Percentiles rank a stretch among this genome's conserved stretches.
phyloP scores from a whole-genome alignment of 2,113 vertebrate species.

The Ariopsis seemanni region DNA sequence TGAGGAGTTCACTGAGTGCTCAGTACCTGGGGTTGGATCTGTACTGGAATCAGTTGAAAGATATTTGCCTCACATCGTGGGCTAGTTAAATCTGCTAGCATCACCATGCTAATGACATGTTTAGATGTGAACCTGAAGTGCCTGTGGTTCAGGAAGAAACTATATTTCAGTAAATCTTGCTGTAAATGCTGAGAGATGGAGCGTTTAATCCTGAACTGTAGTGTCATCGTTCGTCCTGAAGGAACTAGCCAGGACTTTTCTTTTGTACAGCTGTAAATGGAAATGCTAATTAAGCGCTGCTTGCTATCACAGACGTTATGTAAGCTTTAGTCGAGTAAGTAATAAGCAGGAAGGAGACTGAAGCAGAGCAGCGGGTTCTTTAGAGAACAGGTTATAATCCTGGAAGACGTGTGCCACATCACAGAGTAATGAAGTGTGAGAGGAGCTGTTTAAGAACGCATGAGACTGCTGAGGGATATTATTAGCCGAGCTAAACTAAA shows the following conservation, averaged over 20 bases:
- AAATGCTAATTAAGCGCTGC: constrained; percentile 15
- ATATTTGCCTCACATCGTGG: not conserved
- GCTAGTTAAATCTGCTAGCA: not conserved
- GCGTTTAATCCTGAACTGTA: not conserved
- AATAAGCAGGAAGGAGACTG: constrained; percentile 19
- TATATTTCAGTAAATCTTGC: not conserved
- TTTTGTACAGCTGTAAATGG: not conserved
- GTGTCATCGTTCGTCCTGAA: not conserved
- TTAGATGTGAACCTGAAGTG: not conserved
- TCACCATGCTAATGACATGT: not conserved
- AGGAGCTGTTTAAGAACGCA: constrained; percentile 32
- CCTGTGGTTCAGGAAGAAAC: not conserved
- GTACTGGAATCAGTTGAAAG: not conserved
- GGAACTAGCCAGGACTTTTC: not conserved
- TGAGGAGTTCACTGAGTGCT: not conserved
- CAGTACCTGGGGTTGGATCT: not conserved
- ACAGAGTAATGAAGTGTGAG: constrained; percentile 18
- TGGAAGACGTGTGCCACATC: constrained; percentile 26
- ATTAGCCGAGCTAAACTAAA: constrained; percentile 3
- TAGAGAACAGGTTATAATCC: constrained; percentile 3
- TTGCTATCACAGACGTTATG: not conserved
- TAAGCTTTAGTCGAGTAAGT: constrained; percentile 5
- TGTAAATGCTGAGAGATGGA: not conserved
- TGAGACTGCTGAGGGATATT: constrained; percentile 17
- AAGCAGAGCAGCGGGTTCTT: constrained; percentile 18